Base-by-base conservation (phyloP, 2,113 vertebrate genomes). In the Salvelinus sp. region DNA sequence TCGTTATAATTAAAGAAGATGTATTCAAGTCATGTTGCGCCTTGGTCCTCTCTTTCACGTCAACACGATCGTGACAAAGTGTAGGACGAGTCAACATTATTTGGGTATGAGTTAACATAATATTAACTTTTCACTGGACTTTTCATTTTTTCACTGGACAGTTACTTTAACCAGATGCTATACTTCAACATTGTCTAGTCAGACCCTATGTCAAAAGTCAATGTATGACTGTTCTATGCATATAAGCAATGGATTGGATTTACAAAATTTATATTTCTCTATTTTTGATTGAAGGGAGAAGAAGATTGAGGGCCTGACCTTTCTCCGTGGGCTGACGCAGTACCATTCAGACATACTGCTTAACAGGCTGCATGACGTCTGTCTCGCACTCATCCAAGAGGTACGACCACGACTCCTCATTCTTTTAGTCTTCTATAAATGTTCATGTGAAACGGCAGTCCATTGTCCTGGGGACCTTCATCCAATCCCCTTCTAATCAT, bases 291-390 rank as follows among this genome's bases (percentile, higher is more conserved):
- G 0, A 57, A 99, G 98, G 97, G 95, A 99, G 92, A 98, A 97
- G 92, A 99, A 98, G 88, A 98, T 97, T 0, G 94, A 97, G 76
- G 97, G 97, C 22, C 81, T 99, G 82, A 95, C 88, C 75, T 89
- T 92, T 38, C 62, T 99, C 57, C 93, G 96, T 81, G 92, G 94
- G 77, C 91, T 99, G 90, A 94, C 94, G 76, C 94, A 91, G 82
- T 95, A 93, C 90, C 97, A 99, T 57, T 82, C 91, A 1, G 92
- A 96, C 78, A 66, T 92, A 33, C 79, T 99, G 78, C 91, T 86
- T n/a, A 84, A 87, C 76, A 93, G 92, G 70, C 93, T 98, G n/a
- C 97, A 97, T 23, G 97, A 98, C 77, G 93, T 94, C 48, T 97
- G 92, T 79, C 82, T 97, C 80, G 92, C 90, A 77, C 93, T 98